Evolutionary conservation across 2,113 vertebrate genomes (phyloP).

Genomic region (Nothobranchius furzeri): DNA sequence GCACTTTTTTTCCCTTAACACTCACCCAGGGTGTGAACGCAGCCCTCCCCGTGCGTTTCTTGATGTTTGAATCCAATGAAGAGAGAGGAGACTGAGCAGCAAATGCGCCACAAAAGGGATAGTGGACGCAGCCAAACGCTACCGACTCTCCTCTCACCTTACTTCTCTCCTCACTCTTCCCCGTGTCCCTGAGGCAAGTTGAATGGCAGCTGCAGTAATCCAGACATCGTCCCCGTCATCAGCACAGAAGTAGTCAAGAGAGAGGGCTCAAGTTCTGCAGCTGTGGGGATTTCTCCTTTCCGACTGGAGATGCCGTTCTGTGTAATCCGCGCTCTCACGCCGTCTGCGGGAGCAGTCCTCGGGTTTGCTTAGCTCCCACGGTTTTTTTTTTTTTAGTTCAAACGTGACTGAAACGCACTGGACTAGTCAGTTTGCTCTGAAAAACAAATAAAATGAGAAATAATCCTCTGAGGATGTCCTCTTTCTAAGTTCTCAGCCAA

Average conservation of each 20-base stretch:
- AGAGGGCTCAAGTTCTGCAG: constrained; percentile 30
- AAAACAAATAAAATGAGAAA: background rate
- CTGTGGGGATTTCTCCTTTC: constrained; percentile 21
- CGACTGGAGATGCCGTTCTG: background rate
- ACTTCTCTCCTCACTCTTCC: constrained; percentile 48
- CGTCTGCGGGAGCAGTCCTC: constrained; percentile 31
- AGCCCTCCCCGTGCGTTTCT: constrained; percentile 59
- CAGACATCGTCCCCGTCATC: constrained; percentile 66
- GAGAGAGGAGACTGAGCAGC: constrained; percentile 27
- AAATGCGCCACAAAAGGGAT: constrained; percentile 32
- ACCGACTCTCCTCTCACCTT: constrained; percentile 28
- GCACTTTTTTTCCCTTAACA: background rate
- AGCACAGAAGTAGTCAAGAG: background rate
- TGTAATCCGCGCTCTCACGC: constrained; percentile 37
- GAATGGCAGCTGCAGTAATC: constrained; percentile 67
- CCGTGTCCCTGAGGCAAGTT: constrained; percentile 34
- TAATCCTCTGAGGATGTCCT: constrained; percentile 37
- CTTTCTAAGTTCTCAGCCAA: constrained; percentile 26
- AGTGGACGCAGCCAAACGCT: constrained; percentile 59
- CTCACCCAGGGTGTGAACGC: constrained; percentile 78
- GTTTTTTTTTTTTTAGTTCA: constrained; percentile 1
- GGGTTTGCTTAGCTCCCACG: background rate
- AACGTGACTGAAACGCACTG: background rate
- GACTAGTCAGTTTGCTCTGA: constrained; percentile 30
- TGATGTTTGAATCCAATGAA: constrained; percentile 62